A percentile compares a stretch with the other conserved stretches of the same genome.
Evolutionary conservation across 2,888 invertebrate species (phyloP).

Genomic region (Plutella xylostella): DNA sequence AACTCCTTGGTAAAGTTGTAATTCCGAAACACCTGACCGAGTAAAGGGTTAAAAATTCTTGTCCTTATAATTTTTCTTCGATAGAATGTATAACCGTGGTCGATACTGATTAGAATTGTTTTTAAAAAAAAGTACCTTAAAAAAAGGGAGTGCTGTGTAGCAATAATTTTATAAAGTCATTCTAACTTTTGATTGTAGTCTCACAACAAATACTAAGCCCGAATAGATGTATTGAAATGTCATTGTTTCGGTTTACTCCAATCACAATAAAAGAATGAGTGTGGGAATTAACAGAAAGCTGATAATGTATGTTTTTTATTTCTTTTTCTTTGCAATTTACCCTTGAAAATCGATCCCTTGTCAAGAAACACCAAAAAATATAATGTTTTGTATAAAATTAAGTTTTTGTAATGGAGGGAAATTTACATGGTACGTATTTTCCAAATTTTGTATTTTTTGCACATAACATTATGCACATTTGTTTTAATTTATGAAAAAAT

Average conservation of each 20-base stretch:
- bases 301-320: conserved; percentile 58
- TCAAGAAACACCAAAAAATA: background rate
- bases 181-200: conserved; percentile 43
- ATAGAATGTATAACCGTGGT: too few relatives aligned
- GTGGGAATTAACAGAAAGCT: conserved; percentile 69
- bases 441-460: conserved; percentile 47
- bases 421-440: conserved; percentile 19
- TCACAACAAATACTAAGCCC: conserved; percentile 69
- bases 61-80: too few relatives aligned
- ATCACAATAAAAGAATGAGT: conserved; percentile 69
- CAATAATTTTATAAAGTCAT: conserved; percentile 33
- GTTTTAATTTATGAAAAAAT: conserved; percentile 36
- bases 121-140: background rate
- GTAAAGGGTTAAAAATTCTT: too few relatives aligned
- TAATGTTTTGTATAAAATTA: background rate
- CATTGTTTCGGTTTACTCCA: conserved; percentile 55
- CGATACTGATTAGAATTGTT: too few relatives aligned
- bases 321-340: conserved; percentile 23
- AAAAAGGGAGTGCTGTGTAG: background rate
- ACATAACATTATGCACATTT: conserved; percentile 55
- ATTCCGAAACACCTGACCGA: too few relatives aligned
- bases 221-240: conserved; percentile 30
- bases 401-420: conserved; percentile 57
- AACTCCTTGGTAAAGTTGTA: too few relatives aligned
- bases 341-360: background rate